phyloP scores from a whole-genome alignment of 53 echinoderm and acorn worm genomes.

The Holothuria leucospilota region DNA sequence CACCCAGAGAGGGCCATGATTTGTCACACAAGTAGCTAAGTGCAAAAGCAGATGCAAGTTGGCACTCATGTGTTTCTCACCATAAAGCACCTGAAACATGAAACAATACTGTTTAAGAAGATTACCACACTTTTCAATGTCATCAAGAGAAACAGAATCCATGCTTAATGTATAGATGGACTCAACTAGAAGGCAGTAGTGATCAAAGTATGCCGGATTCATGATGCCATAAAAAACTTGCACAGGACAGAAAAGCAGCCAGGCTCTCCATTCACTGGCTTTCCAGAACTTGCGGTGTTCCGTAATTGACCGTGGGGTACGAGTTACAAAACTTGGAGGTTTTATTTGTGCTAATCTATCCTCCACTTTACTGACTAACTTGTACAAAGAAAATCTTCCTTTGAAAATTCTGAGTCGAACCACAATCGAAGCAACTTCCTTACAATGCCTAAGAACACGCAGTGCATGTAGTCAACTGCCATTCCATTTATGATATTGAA shows the following conservation, averaged over 20 bases:
- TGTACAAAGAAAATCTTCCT: not conserved
- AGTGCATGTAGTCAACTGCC: not conserved
- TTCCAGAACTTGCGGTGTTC: not conserved
- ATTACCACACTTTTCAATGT: slow-evolving; percentile 42
- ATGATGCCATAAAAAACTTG: not conserved
- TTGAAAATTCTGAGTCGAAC: not conserved
- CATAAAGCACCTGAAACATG: slow-evolving; percentile 45
- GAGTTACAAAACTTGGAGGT: not conserved
- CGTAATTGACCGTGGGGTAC: not conserved
- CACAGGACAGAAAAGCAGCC: not conserved
- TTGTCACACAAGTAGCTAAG: slow-evolving; percentile 38
- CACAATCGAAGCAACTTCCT: not conserved
- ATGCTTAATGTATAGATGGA: not conserved
- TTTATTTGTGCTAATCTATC: not conserved
- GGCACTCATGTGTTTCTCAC: slow-evolving; percentile 23
- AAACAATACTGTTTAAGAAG: slow-evolving; percentile 45
- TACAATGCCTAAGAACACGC: not conserved
- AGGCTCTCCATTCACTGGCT: not conserved
- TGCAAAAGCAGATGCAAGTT: slow-evolving; percentile 59
- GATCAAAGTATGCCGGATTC: not conserved
- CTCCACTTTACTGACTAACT: not conserved
- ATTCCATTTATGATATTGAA: not conserved
- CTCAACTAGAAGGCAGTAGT: not conserved
- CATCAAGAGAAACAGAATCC: slow-evolving; percentile 27
- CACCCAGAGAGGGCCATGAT: slow-evolving; percentile 56